Percentiles rank a stretch among this genome's conserved stretches.
phyloP scores from a whole-genome alignment of 2,113 vertebrate genomes.

The Scopus umbretta region DNA sequence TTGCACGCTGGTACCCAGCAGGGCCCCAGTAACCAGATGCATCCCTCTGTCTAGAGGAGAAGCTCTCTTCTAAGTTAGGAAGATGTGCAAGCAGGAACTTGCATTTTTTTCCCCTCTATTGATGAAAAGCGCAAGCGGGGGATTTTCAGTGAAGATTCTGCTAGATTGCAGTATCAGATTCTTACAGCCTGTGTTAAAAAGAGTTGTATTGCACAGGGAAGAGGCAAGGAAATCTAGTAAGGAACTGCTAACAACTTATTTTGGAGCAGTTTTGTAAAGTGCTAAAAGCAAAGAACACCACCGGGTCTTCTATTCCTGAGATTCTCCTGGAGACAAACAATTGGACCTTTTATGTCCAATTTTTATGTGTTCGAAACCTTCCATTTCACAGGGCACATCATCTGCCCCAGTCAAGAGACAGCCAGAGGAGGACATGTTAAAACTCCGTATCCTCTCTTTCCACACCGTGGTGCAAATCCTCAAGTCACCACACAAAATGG shows the following conservation, averaged over 20 bases:
- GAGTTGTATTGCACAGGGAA: neutral
- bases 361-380: neutral
- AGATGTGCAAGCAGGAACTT: neutral
- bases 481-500: neutral
- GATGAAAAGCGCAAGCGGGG: neutral
- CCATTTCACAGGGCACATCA: neutral
- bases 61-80: neutral
- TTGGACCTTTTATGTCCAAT: neutral
- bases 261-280: neutral
- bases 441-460: neutral
- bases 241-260: neutral
- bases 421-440: neutral
- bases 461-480: neutral
- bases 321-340: neutral
- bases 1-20: accelerated
- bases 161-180: neutral
- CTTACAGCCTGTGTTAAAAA: neutral
- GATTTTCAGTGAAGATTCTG: neutral
- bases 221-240: neutral
- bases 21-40: neutral
- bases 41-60: neutral
- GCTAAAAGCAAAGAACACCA: neutral
- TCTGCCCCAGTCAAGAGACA: neutral
- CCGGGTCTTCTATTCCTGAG: neutral
- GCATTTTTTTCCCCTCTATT: neutral